A percentile compares a stretch with the other conserved stretches of the same genome.
Evolutionary conservation across 2,797 vertebrate genomes (phyloP).

Genomic region (Psittacula derbiana): DNA sequence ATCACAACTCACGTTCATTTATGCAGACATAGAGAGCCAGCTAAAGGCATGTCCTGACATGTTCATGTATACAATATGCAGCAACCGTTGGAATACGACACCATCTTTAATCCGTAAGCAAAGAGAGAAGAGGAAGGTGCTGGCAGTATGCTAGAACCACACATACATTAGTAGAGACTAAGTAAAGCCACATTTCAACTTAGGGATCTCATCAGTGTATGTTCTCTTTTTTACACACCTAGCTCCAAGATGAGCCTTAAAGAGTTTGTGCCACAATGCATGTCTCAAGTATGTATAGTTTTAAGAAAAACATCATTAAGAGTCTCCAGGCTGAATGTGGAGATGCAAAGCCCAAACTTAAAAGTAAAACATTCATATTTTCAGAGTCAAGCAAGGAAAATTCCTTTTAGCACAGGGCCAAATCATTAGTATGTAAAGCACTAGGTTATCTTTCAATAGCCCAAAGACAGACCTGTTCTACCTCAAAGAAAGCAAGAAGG

Average conservation of each 20-base stretch:
- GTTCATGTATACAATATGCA: neutral
- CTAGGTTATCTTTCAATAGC: neutral
- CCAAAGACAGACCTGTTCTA: neutral
- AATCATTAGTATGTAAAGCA: neutral
- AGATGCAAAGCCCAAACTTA: neutral
- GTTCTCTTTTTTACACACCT: neutral
- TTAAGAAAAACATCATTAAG: neutral
- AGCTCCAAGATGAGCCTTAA: neutral
- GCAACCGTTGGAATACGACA: neutral
- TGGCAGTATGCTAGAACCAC: neutral
- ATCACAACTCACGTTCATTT: neutral
- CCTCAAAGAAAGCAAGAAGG: neutral
- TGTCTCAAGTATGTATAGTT: neutral
- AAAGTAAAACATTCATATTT: neutral
- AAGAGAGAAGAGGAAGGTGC: neutral
- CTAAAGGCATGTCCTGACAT: neutral
- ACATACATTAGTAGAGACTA: rapidly evolving
- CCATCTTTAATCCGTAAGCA: neutral
- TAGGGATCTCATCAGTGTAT: neutral
- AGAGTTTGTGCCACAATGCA: neutral
- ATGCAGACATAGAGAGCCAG: neutral
- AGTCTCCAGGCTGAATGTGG: neutral
- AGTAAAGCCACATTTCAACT: neutral
- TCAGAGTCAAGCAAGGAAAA: neutral
- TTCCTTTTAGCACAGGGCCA: neutral